A percentile compares a stretch with the other conserved stretches of the same genome.
Evolutionary conservation across 2,797 vertebrate genomes (phyloP).

Genomic region (Hybognathus amarus): DNA sequence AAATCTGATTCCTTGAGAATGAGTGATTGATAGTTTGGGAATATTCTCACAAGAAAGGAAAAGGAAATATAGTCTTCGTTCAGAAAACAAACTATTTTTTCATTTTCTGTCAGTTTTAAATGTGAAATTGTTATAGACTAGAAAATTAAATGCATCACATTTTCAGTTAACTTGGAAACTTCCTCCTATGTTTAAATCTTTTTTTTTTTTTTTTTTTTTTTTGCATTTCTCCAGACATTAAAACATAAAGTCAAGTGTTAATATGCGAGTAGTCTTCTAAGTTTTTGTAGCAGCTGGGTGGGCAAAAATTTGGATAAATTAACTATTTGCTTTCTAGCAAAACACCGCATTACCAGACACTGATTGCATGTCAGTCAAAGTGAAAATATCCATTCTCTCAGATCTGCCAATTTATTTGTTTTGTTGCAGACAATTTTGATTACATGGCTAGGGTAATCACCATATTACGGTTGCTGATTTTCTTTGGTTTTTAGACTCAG

Average conservation of each 20-base stretch:
- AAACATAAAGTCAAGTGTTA: background rate
- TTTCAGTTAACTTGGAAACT: background rate
- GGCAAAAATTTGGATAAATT: background rate
- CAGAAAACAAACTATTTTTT: background rate
- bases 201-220: background rate
- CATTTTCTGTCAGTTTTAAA: background rate
- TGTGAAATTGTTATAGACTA: background rate
- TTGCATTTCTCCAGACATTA: background rate
- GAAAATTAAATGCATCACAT: background rate
- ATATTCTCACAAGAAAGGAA: constrained; percentile 8
- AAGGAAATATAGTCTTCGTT: background rate
- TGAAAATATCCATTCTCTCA: constrained; percentile 27
- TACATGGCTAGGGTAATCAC: constrained; percentile 26
- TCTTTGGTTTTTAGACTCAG: constrained; percentile 29
- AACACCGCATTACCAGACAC: constrained; percentile 9
- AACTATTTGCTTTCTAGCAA: background rate
- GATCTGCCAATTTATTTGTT: constrained; percentile 41
- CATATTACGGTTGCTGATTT: constrained; percentile 3
- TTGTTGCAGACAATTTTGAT: constrained; percentile 32
- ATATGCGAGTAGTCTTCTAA: background rate
- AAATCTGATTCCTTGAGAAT: background rate
- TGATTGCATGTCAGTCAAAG: constrained; percentile 31
- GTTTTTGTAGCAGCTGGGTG: background rate
- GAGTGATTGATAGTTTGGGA: background rate
- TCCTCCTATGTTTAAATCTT: background rate